Evolutionary conservation across 2,113 vertebrate genomes (phyloP), one percentile per base, ranked within the genome.

Genomic region (Connochaetes taurinus): DNA sequence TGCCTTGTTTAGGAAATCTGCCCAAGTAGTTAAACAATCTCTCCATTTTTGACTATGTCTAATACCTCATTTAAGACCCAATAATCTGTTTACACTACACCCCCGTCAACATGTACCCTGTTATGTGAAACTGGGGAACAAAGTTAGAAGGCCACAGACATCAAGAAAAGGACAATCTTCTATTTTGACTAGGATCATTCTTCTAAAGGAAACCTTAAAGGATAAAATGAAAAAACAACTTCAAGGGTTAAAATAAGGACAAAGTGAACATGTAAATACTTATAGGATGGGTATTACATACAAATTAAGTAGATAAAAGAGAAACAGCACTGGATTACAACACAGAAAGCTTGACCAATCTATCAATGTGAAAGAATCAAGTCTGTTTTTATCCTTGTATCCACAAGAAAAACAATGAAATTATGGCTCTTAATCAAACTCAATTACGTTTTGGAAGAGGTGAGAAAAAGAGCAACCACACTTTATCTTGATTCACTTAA

Each of bases 141-240:
- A 71, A 60, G 67, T 55, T 25, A 95, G 29, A 93, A 91, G 36
- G 33, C 55, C 87, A 93, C 29, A 91, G 52, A 81, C 6, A 81
- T 0, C 31, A 91, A 58, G 27, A 87, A 62, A 76, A 80, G 85
- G 50, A 52, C 16, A 74, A 93, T 13, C 45, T 86, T 95, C 90
- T 97, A 15, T 57, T 92, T 87, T 74, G 52, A 87, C 36, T 60
- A 90, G 33, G 23, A 88, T 31, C 40, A 81, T 89, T 97, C 31
- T 57, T 80, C n/a, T 58, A 96, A 95, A 95, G 43, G 36, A 71
- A 19, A 96, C 36, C 43, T 92, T 62, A 94, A 14, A 93, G 40
- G 19, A 95, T 78, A 84, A 89, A 81, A 97, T 16, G 17, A 81
- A 88, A 94, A 94, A 91, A 58, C 36, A 83, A 87, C 50, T 91